These are phyloP conservation scores for Phasia obesa DNA, from an alignment of 2,888 invertebrate genomes.

Conservation along the genomic window DNA sequence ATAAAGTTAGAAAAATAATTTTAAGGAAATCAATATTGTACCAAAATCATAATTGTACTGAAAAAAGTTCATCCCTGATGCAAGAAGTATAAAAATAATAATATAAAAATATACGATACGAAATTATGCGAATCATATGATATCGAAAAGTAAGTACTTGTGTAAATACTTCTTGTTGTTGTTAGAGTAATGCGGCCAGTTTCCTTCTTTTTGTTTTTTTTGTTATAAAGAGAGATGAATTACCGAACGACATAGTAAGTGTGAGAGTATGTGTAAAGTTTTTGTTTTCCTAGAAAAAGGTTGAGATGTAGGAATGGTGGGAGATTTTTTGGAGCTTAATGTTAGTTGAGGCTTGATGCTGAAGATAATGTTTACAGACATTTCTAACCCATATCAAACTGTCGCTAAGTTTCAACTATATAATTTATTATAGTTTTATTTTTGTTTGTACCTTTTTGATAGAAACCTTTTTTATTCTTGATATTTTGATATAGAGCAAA, in stretches of 20 bases:
- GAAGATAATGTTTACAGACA: slow-evolving; percentile 62
- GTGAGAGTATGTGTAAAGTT: neutral
- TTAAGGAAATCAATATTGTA: too few relatives aligned
- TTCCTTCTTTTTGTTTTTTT: slow-evolving; percentile 65
- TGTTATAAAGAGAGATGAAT: slow-evolving; percentile 80
- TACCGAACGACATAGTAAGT: slow-evolving; percentile 73
- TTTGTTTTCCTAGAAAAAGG: neutral
- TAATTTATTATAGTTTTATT: slow-evolving; percentile 66
- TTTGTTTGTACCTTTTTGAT: slow-evolving; percentile 17
- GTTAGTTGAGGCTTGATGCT: slow-evolving; percentile 36
- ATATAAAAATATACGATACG: slow-evolving; percentile 39
- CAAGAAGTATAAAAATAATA: neutral
- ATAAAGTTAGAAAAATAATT: too few relatives aligned
- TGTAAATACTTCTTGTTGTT: slow-evolving; percentile 32
- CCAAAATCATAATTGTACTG: too few relatives aligned
- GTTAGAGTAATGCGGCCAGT: slow-evolving; percentile 80
- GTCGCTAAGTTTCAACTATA: slow-evolving; percentile 68
- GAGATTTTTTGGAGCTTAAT: slow-evolving; percentile 30
- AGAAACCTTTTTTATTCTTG: slow-evolving; percentile 23
- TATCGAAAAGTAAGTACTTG: slow-evolving; percentile 32
- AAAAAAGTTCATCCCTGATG: too few relatives aligned
- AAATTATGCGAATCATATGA: slow-evolving; percentile 54
- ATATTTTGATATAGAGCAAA: slow-evolving; percentile 14
- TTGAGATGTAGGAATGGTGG: neutral
- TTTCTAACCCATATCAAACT: slow-evolving; percentile 70